These are phyloP conservation scores for Epirrita christyi DNA, from an alignment of 2,888 invertebrate genomes.

Conservation along the genomic window DNA sequence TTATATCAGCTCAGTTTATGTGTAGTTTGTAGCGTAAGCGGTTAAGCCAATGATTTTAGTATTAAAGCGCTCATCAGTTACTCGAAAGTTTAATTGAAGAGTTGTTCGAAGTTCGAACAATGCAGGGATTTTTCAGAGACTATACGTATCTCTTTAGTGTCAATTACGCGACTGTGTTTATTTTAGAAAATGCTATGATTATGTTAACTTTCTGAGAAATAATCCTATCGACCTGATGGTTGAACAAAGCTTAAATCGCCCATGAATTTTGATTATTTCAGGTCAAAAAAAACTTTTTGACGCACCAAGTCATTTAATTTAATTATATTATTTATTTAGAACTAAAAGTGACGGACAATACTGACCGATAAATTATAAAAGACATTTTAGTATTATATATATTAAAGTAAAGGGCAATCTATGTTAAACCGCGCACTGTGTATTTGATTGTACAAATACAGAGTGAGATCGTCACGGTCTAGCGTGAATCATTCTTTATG, in stretches of 20 bases:
- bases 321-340: neutral
- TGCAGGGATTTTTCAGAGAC: neutral
- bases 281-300: neutral
- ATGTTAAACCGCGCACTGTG: neutral
- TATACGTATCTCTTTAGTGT: conserved; percentile 2
- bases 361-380: neutral
- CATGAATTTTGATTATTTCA: neutral
- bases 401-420: conserved; percentile 1
- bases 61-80: neutral
- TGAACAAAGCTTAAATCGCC: neutral
- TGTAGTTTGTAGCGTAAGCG: conserved; percentile 4
- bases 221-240: no score
- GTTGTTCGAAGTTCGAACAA: neutral
- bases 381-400: neutral
- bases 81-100: neutral
- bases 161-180: conserved; percentile 1
- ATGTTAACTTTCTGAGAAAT: neutral
- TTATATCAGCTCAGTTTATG: conserved; percentile 8
- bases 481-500: neutral
- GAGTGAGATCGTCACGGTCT: neutral
- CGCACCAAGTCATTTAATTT: neutral
- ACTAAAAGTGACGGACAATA: neutral
- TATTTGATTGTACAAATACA: neutral
- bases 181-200: neutral
- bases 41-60: conserved; percentile 20